Conservation (phyloP, 2,797 vertebrate genomes). For the Sebastolobus altivelis region DNA sequence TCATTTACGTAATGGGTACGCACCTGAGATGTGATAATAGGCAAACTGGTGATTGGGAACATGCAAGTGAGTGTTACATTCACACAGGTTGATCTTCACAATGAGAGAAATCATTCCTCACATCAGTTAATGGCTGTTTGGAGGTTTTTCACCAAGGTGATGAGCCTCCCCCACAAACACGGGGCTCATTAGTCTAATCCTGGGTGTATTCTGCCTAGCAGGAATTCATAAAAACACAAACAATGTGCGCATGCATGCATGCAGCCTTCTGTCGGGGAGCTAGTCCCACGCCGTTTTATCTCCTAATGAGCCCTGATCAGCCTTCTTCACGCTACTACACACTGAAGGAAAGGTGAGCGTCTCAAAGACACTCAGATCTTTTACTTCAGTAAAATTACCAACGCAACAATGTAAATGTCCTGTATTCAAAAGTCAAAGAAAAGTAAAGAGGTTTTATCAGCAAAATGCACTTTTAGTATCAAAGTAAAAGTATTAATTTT, state of each 20-base stretch:
- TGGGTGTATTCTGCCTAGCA: conserved; percentile 51
- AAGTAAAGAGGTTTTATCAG: neutral
- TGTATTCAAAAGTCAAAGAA: neutral
- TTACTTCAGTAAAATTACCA: neutral
- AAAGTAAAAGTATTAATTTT: neutral
- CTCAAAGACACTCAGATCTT: neutral
- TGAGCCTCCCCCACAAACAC: conserved; percentile 53
- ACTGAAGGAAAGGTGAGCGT: conserved; percentile 16
- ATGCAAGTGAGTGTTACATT: conserved; percentile 26
- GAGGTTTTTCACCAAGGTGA: conserved; percentile 58
- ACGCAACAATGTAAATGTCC: neutral
- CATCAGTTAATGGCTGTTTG: conserved; percentile 51
- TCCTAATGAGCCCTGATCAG: conserved; percentile 68
- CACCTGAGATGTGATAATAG: conserved; percentile 63
- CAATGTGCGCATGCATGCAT: conserved; percentile 53
- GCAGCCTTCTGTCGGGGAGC: conserved; percentile 47
- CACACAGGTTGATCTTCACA: conserved; percentile 33
- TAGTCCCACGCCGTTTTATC: conserved; percentile 60
- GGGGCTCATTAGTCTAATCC: conserved; percentile 74
- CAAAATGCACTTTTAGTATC: neutral
- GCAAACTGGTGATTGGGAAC: conserved; percentile 57
- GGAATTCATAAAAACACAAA: conserved; percentile 67
- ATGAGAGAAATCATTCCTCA: conserved; percentile 38
- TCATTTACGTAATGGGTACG: conserved; percentile 68
- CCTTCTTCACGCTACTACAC: conserved; percentile 9